Conservation (phyloP, 2,888 invertebrate species). For the Lycocerus yunnanus region DNA sequence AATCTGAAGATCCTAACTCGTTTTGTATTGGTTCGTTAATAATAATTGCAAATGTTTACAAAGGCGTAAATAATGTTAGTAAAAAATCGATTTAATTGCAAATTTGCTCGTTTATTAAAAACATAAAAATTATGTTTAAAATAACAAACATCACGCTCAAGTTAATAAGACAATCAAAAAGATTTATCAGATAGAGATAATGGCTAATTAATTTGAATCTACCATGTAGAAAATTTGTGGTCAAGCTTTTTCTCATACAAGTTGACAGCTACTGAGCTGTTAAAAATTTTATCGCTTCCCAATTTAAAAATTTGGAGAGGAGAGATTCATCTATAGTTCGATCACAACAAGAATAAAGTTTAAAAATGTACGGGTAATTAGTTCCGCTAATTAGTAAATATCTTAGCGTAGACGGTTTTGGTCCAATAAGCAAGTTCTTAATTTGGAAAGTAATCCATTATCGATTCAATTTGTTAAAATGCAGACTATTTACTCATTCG, state of each 20-base stretch:
- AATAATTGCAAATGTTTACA: conserved; percentile 37
- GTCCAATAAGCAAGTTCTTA: conserved; percentile 17
- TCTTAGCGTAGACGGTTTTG: conserved; percentile 7
- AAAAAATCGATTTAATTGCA: neutral
- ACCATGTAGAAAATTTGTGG: conserved; percentile 28
- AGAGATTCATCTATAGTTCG: conserved; percentile 9
- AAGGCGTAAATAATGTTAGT: conserved; percentile 34
- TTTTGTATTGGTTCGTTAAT: neutral
- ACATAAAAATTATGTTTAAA: conserved; percentile 3
- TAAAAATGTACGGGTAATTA: neutral
- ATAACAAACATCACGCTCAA: conserved; percentile 2
- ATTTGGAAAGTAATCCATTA: conserved; percentile 23
- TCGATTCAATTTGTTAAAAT: conserved; percentile 27
- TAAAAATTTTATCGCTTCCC: conserved; percentile 21
- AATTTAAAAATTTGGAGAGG: neutral
- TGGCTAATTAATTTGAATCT: conserved; percentile 27
- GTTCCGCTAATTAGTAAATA: conserved; percentile 1
- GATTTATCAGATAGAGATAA: conserved; percentile 15
- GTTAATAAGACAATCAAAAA: conserved; percentile 15
- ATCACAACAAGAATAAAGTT: conserved; percentile 6
- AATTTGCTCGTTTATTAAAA: neutral
- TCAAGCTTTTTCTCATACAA: conserved; percentile 24
- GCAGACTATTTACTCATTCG: conserved; percentile 23
- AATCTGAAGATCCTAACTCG: too few relatives aligned
- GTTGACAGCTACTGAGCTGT: conserved; percentile 27